Conservation (phyloP, 1,140 invertebrate species). For the Meloidogyne hapla region DNA sequence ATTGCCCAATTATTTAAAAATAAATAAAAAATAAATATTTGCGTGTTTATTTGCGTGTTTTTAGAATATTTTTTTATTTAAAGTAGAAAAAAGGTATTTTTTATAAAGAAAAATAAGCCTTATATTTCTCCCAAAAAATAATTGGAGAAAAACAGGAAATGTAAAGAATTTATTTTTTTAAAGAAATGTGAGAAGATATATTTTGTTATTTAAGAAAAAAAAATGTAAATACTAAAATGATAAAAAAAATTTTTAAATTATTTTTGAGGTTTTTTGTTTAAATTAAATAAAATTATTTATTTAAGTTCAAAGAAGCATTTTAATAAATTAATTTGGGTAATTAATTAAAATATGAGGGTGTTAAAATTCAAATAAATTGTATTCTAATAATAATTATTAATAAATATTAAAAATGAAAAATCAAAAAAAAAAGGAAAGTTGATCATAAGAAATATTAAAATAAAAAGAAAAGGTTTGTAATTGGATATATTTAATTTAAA, state of each 20-base stretch:
- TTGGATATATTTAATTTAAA: no score
- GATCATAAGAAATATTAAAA: no score
- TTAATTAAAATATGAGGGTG: no score
- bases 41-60: background rate
- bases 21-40: background rate
- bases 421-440: no score
- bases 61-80: background rate
- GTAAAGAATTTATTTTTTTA: background rate
- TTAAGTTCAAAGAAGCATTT: no score
- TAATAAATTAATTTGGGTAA: no score
- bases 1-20: background rate
- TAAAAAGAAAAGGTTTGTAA: no score
- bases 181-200: background rate
- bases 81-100: background rate
- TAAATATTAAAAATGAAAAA: no score
- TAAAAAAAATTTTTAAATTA: background rate
- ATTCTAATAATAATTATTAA: no score
- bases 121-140: background rate
- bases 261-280: no score
- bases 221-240: background rate
- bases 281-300: no score
- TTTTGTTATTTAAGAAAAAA: background rate
- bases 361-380: no score
- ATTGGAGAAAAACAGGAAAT: background rate
- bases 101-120: background rate